Conservation (phyloP, 2,888 invertebrate genomes). For the Zaprionus lineosus region DNA sequence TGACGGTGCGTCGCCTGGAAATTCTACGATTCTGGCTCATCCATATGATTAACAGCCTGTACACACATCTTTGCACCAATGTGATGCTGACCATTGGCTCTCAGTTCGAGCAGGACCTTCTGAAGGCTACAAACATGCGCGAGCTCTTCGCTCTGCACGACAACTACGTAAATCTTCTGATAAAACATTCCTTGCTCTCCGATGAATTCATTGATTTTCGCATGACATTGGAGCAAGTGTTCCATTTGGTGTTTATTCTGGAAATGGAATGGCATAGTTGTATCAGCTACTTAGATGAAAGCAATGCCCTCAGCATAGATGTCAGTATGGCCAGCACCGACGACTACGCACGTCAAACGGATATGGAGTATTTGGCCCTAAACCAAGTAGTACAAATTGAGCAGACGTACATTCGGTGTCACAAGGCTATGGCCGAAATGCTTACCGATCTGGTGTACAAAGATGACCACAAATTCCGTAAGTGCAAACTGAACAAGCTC, state of each 20-base stretch:
- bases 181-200: slow-evolving; percentile 77
- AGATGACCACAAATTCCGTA: slow-evolving; percentile 47
- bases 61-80: slow-evolving; percentile 84
- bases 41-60: slow-evolving; percentile 84
- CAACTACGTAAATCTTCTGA: slow-evolving; percentile 77
- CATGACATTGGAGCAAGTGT: slow-evolving; percentile 77
- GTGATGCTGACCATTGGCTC: slow-evolving; percentile 81
- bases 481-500: too few species aligned
- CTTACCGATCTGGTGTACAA: slow-evolving; percentile 75
- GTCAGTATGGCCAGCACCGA: slow-evolving; percentile 19
- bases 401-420: slow-evolving; percentile 80
- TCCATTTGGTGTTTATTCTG: slow-evolving; percentile 79
- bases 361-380: slow-evolving; percentile 60
- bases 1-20: slow-evolving; percentile 83
- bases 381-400: slow-evolving; percentile 80
- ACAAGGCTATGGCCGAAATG: slow-evolving; percentile 78
- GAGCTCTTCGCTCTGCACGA: slow-evolving; percentile 80
- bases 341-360: neutral
- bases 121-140: slow-evolving; percentile 68
- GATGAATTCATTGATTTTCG: slow-evolving; percentile 60
- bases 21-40: slow-evolving; percentile 84
- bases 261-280: slow-evolving; percentile 80
- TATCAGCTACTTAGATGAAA: slow-evolving; percentile 60
- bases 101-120: slow-evolving; percentile 76
- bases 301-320: slow-evolving; percentile 45